Percentiles rank a stretch among this genome's conserved stretches.
These are phyloP conservation scores for Pitta sordida DNA, from an alignment of 2,113 vertebrate genomes.

Conservation along the genomic window DNA sequence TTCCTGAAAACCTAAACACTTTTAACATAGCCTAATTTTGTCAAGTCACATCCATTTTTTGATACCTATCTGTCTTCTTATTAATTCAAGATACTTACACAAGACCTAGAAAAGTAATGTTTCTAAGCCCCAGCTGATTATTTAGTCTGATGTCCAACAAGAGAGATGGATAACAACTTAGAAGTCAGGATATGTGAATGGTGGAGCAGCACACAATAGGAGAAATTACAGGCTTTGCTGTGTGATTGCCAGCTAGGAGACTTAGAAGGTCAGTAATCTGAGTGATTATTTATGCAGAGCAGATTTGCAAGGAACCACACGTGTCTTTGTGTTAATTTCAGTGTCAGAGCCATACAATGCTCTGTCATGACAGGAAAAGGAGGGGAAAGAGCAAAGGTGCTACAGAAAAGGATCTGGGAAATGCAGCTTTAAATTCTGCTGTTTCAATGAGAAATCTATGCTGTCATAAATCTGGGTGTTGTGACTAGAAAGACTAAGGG, in stretches of 20 bases:
- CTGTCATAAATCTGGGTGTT: constrained; percentile 21
- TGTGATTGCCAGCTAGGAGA: background rate
- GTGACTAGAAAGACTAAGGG: constrained; percentile 8
- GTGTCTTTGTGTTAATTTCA: background rate
- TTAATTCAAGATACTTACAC: background rate
- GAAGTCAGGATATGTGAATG: background rate
- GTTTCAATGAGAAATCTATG: constrained; percentile 9
- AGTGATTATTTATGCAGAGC: constrained; percentile 17
- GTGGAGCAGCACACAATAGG: background rate
- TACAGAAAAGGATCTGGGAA: background rate
- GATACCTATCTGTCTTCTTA: constrained; percentile 7
- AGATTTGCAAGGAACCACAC: constrained; percentile 1
- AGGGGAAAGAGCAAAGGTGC: background rate
- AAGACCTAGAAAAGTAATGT: background rate
- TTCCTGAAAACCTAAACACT: background rate
- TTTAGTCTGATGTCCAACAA: background rate
- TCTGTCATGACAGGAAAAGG: background rate
- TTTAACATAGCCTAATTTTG: background rate
- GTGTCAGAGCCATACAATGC: background rate
- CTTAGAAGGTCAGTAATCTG: background rate
- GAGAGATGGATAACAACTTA: background rate
- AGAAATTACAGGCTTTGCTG: constrained; percentile 20
- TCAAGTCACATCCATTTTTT: background rate
- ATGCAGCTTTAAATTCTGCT: constrained; percentile 7
- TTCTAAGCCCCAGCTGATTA: constrained; percentile 13